These are phyloP conservation scores for Apostichopus japonicus DNA, from an alignment of 35 echinoderm and acorn worm genomes.

Conservation along the genomic window DNA sequence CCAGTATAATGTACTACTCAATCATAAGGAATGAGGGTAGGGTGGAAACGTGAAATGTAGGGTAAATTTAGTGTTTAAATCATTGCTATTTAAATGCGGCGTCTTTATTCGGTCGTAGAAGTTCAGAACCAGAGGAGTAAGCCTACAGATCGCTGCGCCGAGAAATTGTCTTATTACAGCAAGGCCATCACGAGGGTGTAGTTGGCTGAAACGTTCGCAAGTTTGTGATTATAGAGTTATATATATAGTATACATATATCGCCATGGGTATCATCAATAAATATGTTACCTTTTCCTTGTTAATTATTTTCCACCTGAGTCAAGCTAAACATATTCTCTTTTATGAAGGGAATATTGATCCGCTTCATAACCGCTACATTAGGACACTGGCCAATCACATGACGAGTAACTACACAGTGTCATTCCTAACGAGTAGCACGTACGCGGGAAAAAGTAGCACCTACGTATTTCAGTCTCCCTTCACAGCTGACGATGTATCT, in stretches of 20 bases:
- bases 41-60: too few relatives aligned
- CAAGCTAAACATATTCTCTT: conserved; percentile 22
- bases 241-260: not conserved
- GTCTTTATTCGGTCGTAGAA: too few relatives aligned
- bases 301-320: not conserved
- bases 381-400: conserved; percentile 37
- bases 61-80: too few relatives aligned
- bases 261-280: not conserved
- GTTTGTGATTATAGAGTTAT: too few relatives aligned
- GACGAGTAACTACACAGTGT: conserved; percentile 14
- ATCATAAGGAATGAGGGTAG: too few relatives aligned
- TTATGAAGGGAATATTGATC: conserved; percentile 10
- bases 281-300: not conserved
- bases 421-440: conserved; percentile 9
- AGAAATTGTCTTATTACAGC: too few relatives aligned
- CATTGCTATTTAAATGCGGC: too few relatives aligned
- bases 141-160: too few relatives aligned
- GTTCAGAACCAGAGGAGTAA: too few relatives aligned
- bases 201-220: too few relatives aligned
- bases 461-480: conserved; percentile 23
- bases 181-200: too few relatives aligned
- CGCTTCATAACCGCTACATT: conserved; percentile 12
- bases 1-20: too few relatives aligned
- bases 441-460: not conserved
- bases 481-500: conserved; percentile 14